Base-by-base conservation (phyloP, 2,113 vertebrate genomes). In the Sorex araneus region DNA sequence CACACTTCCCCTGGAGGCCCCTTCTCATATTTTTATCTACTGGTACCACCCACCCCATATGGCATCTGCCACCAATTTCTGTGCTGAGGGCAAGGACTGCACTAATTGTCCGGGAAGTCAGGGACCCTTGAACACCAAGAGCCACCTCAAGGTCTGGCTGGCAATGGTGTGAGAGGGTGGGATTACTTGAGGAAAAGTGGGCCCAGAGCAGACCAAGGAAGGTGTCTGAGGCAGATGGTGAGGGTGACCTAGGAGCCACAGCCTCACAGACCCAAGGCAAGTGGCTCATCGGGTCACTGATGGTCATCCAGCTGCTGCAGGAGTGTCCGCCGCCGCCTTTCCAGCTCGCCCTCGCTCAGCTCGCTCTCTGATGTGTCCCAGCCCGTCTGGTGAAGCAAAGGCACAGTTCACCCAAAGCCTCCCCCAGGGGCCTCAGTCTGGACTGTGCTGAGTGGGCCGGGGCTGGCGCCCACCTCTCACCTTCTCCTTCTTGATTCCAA, bases 281-380 rank as follows among this genome's bases (percentile, higher is more conserved):
- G 82, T 70, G 36, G 92, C 86, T 23, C 3, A 2, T 73, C 0
- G 3, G 85, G 84, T 97, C 96, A 97, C 75, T 98, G 97, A 81
- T 98, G 97, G 86, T 98, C 97, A 4, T 97, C 97, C 92, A 98
- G 96, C 92, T 98, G 98, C 93, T 98, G 97, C 40, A 98, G 97
- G 77, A 98, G 97, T 16, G 97, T 97, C 92, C 98, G 97, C 69
- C 98, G 97, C 85, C 97, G 97, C 89, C 97, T 95, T 93, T 98
- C 98, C 94, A 98, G 96, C 95, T 98, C 98, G 9, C 97, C 98
- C 90, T 98, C 98, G 18, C 98, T 98, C 90, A 98, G 97, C 94
- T 98, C 98, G 7, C 98, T 98, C 88, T 98, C 98, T 6, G 98
- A 98, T 1, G 98, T 98, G 94, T 98, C 98, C 98, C 98, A 98